Base-by-base conservation (phyloP, 2,797 vertebrate species). In the Pseudochirops corinnae region DNA sequence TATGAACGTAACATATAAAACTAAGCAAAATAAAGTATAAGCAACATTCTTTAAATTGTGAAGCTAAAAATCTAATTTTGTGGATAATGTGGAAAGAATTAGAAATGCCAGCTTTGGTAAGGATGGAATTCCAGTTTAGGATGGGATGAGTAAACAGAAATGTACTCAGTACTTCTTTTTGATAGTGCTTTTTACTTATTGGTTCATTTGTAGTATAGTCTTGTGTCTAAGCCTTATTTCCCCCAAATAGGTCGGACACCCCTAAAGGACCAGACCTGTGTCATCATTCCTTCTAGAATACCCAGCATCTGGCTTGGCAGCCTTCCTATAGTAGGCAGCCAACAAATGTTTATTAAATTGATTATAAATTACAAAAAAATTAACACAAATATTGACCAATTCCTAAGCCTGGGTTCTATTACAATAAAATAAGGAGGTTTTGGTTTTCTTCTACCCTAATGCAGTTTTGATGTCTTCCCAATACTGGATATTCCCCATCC, bases 51-150 rank as follows among this genome's bases (percentile, higher is more conserved):
- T 39, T 93, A 62, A 56, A 5, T 31, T 82, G 3, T 58, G 52
- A 3, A 33, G 95, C 53, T 90, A 46, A 90, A 50, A 14, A 94
- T 52, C 93, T 92, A 91, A 50, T 60, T 94, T 56, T 7, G 0
- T 95, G 18, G 82, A 2, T 96, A 92, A 94, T 92, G 93, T 57
- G 92, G 92, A 95, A 39, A 91, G 29, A 56, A 56, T 94, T 29
- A 94, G 91, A 97, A 97, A 95, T 58, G 87, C 67, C 53, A 93
- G 24, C 92, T 94, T 96, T 95, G 91, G 91, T 92, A 95, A 96
- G 91, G 93, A 16, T 29, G 28, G 10, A 16, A 55, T 90, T 95
- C 82, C 55, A 56, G 57, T 91, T 95, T 16, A 55, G 46, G 24
- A 29, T 92, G 82, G 13, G 26, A 87, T 94, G 90, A 39, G 28